Evolutionary conservation across 2,888 invertebrate genomes (phyloP).

Genomic region (Rotaria sp.): DNA sequence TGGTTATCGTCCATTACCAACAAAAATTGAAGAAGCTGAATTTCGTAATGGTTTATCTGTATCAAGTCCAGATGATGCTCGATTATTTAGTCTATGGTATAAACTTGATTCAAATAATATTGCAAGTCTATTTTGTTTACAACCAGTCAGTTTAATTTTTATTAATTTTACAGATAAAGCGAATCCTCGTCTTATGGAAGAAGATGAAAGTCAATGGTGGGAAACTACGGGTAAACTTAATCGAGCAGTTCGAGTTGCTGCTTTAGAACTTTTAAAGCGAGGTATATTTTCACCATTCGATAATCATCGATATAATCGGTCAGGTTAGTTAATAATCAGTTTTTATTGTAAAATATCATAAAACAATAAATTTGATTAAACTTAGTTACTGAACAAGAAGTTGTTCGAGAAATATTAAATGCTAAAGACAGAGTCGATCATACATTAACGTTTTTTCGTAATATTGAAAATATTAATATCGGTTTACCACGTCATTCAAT

Average conservation of each 20-base stretch:
- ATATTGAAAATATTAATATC: conserved; percentile 91
- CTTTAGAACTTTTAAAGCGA: conserved; percentile 72
- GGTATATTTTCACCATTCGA: conserved; percentile 27
- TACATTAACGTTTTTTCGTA: conserved; percentile 79
- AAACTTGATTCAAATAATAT: conserved; percentile 66
- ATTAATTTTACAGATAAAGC: conserved; percentile 89
- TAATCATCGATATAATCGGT: conserved; percentile 40
- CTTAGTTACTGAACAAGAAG: conserved; percentile 89
- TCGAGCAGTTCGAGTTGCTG: conserved; percentile 81
- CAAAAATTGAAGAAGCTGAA: conserved; percentile 78
- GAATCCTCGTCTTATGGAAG: conserved; percentile 86
- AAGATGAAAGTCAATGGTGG: conserved; percentile 96
- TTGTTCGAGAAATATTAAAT: conserved; percentile 84
- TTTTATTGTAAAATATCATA: neutral
- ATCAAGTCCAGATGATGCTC: conserved; percentile 32
- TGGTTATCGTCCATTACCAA: conserved; percentile 92
- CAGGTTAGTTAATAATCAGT: conserved; percentile 6
- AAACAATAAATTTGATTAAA: neutral
- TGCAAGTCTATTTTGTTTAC: conserved; percentile 70
- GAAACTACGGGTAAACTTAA: conserved; percentile 89
- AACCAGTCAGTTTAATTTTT: conserved; percentile 75
- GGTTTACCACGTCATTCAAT: conserved; percentile 73
- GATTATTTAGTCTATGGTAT: conserved; percentile 59
- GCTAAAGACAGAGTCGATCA: conserved; percentile 90
- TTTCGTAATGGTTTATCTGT: conserved; percentile 30